Evolutionary conservation across 2,888 invertebrate species (phyloP).

Genomic region (Brassicogethes aeneus): DNA sequence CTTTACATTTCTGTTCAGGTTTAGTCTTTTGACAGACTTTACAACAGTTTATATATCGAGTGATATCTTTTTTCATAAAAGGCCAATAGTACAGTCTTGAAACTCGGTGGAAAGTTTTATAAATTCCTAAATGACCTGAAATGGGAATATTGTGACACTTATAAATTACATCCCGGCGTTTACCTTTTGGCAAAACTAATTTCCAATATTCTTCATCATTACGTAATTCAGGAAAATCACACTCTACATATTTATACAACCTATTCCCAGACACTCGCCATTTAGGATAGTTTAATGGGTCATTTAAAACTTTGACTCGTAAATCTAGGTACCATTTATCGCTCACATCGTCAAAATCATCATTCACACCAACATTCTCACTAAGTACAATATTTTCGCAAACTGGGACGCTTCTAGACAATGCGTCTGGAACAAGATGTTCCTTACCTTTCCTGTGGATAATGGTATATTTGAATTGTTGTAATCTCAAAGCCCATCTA

Average conservation of each 20-base stretch:
- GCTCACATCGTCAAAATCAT: not conserved
- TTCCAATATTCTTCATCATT: not conserved
- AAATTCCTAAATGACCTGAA: too few relatives aligned
- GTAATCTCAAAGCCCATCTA: not conserved
- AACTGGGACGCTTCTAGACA: not conserved
- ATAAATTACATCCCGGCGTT: too few relatives aligned
- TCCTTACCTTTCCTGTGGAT: not conserved
- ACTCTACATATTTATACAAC: too few relatives aligned
- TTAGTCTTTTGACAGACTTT: too few relatives aligned
- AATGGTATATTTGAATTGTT: not conserved
- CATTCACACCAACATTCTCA: constrained; percentile 2
- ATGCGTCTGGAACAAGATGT: not conserved
- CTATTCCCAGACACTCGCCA: too few relatives aligned
- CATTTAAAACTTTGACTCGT: constrained; percentile 4
- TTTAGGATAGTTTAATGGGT: constrained; percentile 7
- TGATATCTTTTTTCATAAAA: constrained; percentile 15
- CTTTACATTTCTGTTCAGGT: constrained; percentile 13
- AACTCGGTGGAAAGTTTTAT: too few relatives aligned
- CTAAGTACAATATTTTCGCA: not conserved
- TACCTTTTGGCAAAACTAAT: too few relatives aligned
- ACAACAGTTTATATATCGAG: constrained; percentile 16
- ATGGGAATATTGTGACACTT: too few relatives aligned
- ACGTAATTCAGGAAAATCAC: constrained; percentile 9
- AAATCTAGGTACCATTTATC: constrained; percentile 17
- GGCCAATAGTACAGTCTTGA: constrained; percentile 20